Base-by-base conservation (phyloP, 2,113 vertebrate species). In the Hiodon tergisus region DNA sequence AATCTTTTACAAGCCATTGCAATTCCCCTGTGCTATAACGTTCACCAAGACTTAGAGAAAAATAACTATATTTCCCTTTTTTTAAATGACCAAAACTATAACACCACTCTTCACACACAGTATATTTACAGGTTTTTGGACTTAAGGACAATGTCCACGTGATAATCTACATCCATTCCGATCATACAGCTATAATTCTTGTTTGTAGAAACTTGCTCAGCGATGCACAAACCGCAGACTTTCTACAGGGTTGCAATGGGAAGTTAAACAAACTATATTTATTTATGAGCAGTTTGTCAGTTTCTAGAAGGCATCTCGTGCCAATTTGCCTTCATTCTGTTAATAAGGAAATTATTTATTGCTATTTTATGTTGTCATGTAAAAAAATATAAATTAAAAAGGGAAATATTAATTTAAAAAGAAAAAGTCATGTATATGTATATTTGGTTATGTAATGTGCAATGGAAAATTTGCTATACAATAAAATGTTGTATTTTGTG, bases 401-500 rank as follows among this genome's bases (percentile, higher is more conserved):
- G 58, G 57, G 60, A 68, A 14, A 68, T 50, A 72, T 66, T 75
- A 78, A 78, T 81, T 72, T 72, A 72, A 67, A 77, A 71, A 78
- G 78, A 76, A 70, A 74, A 81, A 53, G 53, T 68, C 53, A 75
- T 79, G 72, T 77, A 79, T 48, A 77, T 76, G 73, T 69, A 73
- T 74, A 79, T 69, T 71, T 81, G 77, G 77, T n/a, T 71, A 83
- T 71, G 75, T 66, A 77, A 76, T 73, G 77, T 82, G 80, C 46
- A 74, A 78, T 78, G 73, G 68, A 74, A 66, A 73, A 55, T 82
- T 83, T 82, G 77, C 69, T 81, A 72, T 47, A 71, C 31, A 86
- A 80, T 80, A 80, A 80, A 77, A 79, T 79, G 75, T 76, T 80
- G 77, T 81, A 81, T 83, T 84, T 83, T 83, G 75, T 76, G 79